A percentile compares a stretch with the other conserved stretches of the same genome.
Evolutionary conservation across 2,888 invertebrate genomes (phyloP).

Genomic region (Dermolepida albohirtum): DNA sequence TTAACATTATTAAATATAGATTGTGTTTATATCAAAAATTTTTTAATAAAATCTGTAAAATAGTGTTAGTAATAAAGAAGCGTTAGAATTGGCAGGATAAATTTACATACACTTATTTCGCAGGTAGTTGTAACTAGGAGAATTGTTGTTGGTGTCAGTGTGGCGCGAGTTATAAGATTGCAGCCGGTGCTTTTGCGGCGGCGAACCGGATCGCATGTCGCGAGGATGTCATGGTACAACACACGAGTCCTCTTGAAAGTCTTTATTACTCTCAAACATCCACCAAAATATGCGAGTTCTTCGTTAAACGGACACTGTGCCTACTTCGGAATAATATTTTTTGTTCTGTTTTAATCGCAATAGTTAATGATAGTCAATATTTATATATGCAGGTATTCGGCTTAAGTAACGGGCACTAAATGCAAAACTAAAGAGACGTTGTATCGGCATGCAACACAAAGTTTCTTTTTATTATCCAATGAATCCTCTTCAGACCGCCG

Average conservation of each 20-base stretch:
- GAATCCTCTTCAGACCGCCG: too few relatives aligned
- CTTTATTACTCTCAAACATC: constrained; percentile 39
- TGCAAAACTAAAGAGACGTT: not conserved
- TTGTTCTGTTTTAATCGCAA: too few relatives aligned
- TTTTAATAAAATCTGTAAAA: too few relatives aligned
- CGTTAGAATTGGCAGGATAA: constrained; percentile 49
- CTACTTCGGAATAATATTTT: too few relatives aligned
- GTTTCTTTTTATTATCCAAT: too few relatives aligned
- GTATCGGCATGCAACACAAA: constrained; percentile 2
- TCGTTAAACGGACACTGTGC: constrained; percentile 15
- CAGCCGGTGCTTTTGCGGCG: constrained; percentile 57
- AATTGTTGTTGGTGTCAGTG: constrained; percentile 62
- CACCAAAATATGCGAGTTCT: constrained; percentile 1
- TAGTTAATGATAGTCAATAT: too few relatives aligned
- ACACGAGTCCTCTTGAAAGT: constrained; percentile 46
- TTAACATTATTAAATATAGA: too few relatives aligned
- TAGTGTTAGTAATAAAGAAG: constrained; percentile 48
- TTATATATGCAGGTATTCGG: too few relatives aligned
- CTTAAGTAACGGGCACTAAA: not conserved
- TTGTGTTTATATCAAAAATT: too few relatives aligned
- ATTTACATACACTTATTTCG: constrained; percentile 62
- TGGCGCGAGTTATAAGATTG: constrained; percentile 52
- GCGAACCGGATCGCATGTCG: constrained; percentile 64
- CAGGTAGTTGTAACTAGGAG: constrained; percentile 57
- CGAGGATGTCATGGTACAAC: constrained; percentile 56